Percentiles rank a stretch among this genome's conserved stretches.
These are phyloP conservation scores for Hemiscyllium ocellatum DNA, from an alignment of 2,113 vertebrate species.

Conservation along the genomic window DNA sequence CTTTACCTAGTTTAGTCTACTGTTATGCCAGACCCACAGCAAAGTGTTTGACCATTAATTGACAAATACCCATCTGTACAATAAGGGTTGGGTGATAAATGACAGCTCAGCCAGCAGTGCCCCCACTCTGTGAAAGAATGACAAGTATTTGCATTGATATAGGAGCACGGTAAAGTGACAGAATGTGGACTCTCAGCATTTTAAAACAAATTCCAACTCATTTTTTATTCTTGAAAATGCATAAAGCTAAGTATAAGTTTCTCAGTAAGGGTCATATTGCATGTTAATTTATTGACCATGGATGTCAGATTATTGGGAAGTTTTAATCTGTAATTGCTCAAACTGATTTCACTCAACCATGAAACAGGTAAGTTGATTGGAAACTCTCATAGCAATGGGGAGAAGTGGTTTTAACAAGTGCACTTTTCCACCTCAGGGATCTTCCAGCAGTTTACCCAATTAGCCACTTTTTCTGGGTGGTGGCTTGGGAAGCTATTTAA, in stretches of 20 bases:
- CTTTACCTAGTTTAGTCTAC: too few relatives aligned
- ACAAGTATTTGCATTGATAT: not conserved
- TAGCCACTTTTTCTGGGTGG: not conserved
- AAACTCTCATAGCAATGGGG: not conserved
- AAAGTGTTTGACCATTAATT: too few relatives aligned
- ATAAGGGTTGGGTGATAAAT: too few relatives aligned
- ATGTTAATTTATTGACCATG: not conserved
- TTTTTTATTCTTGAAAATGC: too few relatives aligned
- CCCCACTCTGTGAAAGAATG: too few relatives aligned
- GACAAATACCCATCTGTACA: too few relatives aligned
- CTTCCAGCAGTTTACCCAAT: not conserved
- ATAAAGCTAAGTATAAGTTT: not conserved
- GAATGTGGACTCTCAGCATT: not conserved
- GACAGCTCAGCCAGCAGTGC: too few relatives aligned
- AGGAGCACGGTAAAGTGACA: not conserved
- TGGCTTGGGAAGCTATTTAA: not conserved
- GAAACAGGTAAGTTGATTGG: not conserved
- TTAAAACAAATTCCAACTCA: not conserved
- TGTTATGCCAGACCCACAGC: too few relatives aligned
- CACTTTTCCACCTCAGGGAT: not conserved
- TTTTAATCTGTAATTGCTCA: not conserved
- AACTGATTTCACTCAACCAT: not conserved
- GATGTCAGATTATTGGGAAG: not conserved
- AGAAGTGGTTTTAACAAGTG: too few relatives aligned
- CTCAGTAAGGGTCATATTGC: not conserved